Evolutionary conservation across 2,113 vertebrate genomes (phyloP).

Genomic region (Strix aluco): DNA sequence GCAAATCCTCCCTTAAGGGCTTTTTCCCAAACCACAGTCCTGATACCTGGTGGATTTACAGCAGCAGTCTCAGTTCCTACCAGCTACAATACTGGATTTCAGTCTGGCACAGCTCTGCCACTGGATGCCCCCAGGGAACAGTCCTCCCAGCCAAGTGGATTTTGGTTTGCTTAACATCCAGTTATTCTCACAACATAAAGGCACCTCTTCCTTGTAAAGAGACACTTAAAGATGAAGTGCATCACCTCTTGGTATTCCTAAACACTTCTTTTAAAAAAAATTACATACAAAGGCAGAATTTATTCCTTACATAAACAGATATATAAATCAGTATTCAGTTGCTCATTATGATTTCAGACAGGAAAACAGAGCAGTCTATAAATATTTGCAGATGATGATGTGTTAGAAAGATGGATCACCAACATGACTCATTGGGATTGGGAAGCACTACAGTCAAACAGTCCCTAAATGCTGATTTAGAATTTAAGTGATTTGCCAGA

Average conservation of each 20-base stretch:
- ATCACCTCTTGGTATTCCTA: not conserved
- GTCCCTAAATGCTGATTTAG: not conserved
- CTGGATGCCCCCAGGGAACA: not conserved
- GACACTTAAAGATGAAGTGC: not conserved
- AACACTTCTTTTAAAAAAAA: not conserved
- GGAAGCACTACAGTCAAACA: not conserved
- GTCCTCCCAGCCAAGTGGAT: not conserved
- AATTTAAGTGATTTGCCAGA: not conserved
- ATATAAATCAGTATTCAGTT: not conserved
- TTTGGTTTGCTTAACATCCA: not conserved
- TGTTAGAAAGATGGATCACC: not conserved
- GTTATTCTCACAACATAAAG: not conserved
- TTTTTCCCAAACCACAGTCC: not conserved
- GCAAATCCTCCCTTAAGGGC: not conserved
- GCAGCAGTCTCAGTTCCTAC: not conserved
- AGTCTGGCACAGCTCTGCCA: not conserved
- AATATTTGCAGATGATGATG: not conserved
- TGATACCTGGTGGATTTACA: not conserved
- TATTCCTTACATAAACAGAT: not conserved
- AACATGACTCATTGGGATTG: not conserved
- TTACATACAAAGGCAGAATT: not conserved
- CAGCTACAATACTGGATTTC: not conserved
- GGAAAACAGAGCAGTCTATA: not conserved
- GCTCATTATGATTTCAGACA: not conserved
- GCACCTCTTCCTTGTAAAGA: not conserved